Base-by-base conservation (phyloP, 2,113 vertebrate species). In the Pardalotus punctatus region DNA sequence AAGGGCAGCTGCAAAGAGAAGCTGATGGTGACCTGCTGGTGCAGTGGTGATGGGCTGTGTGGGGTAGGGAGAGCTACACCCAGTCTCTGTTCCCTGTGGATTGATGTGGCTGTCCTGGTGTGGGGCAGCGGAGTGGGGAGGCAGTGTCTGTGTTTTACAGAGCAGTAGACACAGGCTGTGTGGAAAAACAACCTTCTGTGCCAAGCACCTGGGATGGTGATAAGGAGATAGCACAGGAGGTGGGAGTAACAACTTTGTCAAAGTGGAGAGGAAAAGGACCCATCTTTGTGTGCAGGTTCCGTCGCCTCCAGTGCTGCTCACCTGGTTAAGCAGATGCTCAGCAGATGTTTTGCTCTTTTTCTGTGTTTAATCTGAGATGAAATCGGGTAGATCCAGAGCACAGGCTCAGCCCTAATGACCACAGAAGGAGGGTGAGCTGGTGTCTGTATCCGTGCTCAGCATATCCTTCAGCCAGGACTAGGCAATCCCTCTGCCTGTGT, bases 341-440 rank as follows among this genome's bases (percentile, higher is more conserved):
- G 65, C 43, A 86, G 47, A 21, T 90, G n/a, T 82, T 90, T 80
- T 50, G 15, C n/a, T 60, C 38, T 66, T 80, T 69, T 54, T 58
- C 12, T 31, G 2, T 58, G 66, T 72, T 96, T 69, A 60, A 51
- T 79, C 28, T 79, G 65, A 47, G 57, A 12, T 70, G 22, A 81
- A 89, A 45, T 7, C 0, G 1, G 40, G 38, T 31, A 38, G 25
- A 48, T 13, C 9, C 24, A 45, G 81, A 38, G 74, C 4, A 40
- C 38, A 54, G 11, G 18, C 9, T 64, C 43, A 66, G 42, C 42
- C 1, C 0, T 50, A 45, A 0, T 33, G 61, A 56, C 21, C 21
- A 7, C 57, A 31, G 29, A 2, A 51, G 45, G 51, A 66, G 43
- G 42, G 21, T 47, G 71, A 43, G 38, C 71, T 76, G 82, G 16